A percentile compares a stretch with the other conserved stretches of the same genome.
phyloP scores from a whole-genome alignment of 2,888 invertebrate species.

The Glomeris marginata region DNA sequence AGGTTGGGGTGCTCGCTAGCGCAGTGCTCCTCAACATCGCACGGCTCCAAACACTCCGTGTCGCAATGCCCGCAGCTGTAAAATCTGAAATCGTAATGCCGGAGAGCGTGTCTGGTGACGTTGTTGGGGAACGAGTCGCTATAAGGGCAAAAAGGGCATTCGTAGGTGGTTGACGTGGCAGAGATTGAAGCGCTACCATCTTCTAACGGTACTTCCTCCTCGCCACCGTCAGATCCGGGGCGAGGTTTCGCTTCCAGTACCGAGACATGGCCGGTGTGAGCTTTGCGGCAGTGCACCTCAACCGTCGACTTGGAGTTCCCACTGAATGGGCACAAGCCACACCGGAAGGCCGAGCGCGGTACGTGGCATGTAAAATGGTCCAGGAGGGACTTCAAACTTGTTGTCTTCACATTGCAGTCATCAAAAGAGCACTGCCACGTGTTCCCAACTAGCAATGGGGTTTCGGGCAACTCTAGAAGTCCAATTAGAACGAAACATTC shows the following conservation, averaged over 20 bases:
- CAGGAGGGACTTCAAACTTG: no score
- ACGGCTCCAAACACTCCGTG: no score
- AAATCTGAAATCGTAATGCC: constrained; percentile 8
- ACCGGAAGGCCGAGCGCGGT: constrained; percentile 4
- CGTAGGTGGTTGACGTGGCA: not conserved
- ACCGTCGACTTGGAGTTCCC: constrained; percentile 9
- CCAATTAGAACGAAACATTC: no score
- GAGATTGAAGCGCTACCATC: not conserved
- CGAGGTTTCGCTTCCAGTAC: not conserved
- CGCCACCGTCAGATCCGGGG: no score
- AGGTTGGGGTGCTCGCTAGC: no score
- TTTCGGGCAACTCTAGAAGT: no score
- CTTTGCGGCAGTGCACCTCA: constrained; percentile 7
- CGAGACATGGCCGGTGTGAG: constrained; percentile 1
- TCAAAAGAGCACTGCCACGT: no score
- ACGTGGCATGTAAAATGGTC: constrained; percentile 7
- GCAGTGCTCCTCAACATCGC: no score
- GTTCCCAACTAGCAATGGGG: no score
- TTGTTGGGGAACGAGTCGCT: constrained; percentile 8
- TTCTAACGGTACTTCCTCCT: not conserved
- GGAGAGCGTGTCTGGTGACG: not conserved
- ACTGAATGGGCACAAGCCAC: constrained; percentile 11
- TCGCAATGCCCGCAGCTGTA: not conserved
- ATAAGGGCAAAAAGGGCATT: constrained; percentile 10
- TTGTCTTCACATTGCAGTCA: no score